These are phyloP conservation scores for Eustalomyia histrio DNA, from an alignment of 2,888 invertebrate genomes.

Conservation along the genomic window DNA sequence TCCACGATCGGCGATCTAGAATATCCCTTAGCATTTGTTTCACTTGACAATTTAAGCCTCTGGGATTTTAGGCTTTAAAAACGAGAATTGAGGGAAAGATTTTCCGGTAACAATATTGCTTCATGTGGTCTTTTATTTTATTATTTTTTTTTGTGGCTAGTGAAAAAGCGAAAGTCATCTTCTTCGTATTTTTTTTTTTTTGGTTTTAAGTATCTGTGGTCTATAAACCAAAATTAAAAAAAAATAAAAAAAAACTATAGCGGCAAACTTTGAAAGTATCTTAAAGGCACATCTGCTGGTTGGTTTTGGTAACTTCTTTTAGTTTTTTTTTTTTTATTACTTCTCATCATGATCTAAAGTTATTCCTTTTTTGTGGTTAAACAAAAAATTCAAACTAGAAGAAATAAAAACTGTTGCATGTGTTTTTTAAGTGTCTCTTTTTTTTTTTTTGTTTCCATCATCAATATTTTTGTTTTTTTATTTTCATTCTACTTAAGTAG, in stretches of 20 bases:
- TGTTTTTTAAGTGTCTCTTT: slow-evolving; percentile 28
- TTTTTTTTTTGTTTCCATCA: slow-evolving; percentile 21
- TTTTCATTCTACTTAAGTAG: slow-evolving; percentile 62
- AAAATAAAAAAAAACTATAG: too few species aligned
- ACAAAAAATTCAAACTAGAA: slow-evolving; percentile 45
- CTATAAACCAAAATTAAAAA: slow-evolving; percentile 36
- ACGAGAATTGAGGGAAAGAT: too few species aligned
- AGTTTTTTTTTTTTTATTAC: slow-evolving; percentile 34
- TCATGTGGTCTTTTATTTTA: slow-evolving; percentile 21
- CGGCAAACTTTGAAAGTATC: slow-evolving; percentile 64
- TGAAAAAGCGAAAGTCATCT: slow-evolving; percentile 66
- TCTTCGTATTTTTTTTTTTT: slow-evolving; percentile 33
- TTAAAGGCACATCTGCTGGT: slow-evolving; percentile 62
- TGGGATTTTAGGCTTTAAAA: too few species aligned
- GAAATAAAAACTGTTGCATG: slow-evolving; percentile 52
- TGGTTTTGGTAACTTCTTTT: slow-evolving; percentile 52
- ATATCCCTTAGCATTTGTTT: too few species aligned
- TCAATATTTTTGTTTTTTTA: too few species aligned
- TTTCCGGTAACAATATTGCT: slow-evolving; percentile 16
- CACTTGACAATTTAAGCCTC: too few species aligned
- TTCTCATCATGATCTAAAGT: slow-evolving; percentile 34
- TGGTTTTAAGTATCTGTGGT: slow-evolving; percentile 36
- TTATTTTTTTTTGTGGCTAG: slow-evolving; percentile 36
- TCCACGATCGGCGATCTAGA: too few species aligned
- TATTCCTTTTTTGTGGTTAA: slow-evolving; percentile 29